Evolutionary conservation across 2,797 vertebrate genomes (phyloP).

Genomic region (Coregonus ussuriensis): DNA sequence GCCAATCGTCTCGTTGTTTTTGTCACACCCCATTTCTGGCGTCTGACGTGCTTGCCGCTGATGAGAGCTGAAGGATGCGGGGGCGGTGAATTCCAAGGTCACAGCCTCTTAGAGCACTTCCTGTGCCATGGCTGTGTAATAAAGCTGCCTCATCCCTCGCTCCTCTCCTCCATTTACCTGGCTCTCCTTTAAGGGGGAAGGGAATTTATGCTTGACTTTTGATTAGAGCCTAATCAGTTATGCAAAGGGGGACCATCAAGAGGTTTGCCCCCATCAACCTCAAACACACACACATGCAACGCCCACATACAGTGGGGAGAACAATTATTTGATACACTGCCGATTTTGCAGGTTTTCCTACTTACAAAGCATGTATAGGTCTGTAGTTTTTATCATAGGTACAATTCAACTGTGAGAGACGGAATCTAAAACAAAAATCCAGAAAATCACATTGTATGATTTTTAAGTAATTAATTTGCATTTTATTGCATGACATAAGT

Average conservation of each 20-base stretch:
- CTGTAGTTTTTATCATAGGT: no score
- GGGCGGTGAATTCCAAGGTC: slow-evolving; percentile 52
- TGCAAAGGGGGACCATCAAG: slow-evolving; percentile 39
- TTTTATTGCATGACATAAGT: no score
- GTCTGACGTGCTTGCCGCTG: slow-evolving; percentile 37
- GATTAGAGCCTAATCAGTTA: slow-evolving; percentile 63
- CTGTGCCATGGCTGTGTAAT: slow-evolving; percentile 37
- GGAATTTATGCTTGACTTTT: slow-evolving; percentile 65
- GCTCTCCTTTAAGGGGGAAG: slow-evolving; percentile 21
- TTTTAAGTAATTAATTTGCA: no score
- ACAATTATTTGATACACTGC: no score
- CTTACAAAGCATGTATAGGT: no score
- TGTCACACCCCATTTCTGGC: slow-evolving; percentile 34
- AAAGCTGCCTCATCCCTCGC: slow-evolving; percentile 31
- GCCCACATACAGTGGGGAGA: no score
- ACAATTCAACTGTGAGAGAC: no score
- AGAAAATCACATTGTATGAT: no score
- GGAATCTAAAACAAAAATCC: no score
- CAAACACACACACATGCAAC: slow-evolving; percentile 5
- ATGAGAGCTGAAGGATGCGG: slow-evolving; percentile 55
- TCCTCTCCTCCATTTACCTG: slow-evolving; percentile 31
- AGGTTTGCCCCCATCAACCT: neutral
- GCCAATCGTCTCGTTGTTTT: slow-evolving; percentile 50
- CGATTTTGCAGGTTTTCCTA: no score
- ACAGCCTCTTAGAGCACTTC: slow-evolving; percentile 35